Percentiles rank a stretch among this genome's conserved stretches.
These are phyloP conservation scores for Stegodyphus mimosarum DNA, from an alignment of 1,140 invertebrate genomes.

Conservation along the genomic window DNA sequence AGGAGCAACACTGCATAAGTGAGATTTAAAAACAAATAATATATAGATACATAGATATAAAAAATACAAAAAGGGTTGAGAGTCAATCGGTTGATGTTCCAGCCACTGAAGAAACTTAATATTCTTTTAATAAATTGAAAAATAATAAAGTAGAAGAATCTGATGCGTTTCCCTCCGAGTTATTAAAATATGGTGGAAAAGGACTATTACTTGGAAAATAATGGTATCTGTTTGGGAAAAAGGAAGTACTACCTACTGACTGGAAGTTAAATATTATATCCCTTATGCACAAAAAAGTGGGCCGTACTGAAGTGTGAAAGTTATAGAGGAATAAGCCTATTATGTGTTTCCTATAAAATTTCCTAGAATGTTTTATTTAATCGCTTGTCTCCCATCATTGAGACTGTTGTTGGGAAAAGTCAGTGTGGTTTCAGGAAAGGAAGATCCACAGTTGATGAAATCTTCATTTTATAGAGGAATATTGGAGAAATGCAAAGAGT, in stretches of 20 bases:
- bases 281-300: conserved; percentile 2
- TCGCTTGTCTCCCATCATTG: neutral
- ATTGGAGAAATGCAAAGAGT: too few relatives aligned
- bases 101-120: conserved; percentile 19
- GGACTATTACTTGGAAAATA: neutral
- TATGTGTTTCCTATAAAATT: neutral
- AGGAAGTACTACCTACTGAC: neutral
- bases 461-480: neutral
- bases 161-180: neutral
- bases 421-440: conserved; percentile 2
- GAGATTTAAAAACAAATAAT: too few relatives aligned
- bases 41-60: too few relatives aligned
- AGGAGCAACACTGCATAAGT: too few relatives aligned
- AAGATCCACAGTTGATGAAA: conserved; percentile 2
- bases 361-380: conserved; percentile 1
- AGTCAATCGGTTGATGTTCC: too few relatives aligned
- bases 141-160: conserved; percentile 12
- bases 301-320: neutral
- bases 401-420: neutral
- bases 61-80: too few relatives aligned
- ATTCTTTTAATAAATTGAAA: conserved; percentile 18
- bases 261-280: neutral
- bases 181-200: too few relatives aligned
- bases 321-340: conserved; percentile 1
- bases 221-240: conserved; percentile 1